A percentile compares a stretch with the other conserved stretches of the same genome.
Evolutionary conservation across 1,140 invertebrate species (phyloP).

Genomic region (Lucilia cuprina): DNA sequence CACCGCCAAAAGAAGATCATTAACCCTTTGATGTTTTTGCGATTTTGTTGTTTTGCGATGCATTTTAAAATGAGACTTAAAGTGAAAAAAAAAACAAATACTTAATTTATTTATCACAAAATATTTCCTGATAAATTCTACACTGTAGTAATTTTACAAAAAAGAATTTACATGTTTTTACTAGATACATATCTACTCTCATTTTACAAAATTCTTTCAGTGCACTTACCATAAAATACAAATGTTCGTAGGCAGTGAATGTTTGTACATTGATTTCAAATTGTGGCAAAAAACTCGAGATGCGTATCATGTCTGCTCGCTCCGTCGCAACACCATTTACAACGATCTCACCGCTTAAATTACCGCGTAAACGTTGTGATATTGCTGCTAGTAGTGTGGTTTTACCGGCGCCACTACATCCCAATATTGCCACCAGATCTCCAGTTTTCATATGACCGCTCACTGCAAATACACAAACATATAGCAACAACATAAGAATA

Average conservation of each 20-base stretch:
- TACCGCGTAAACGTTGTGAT: conserved; percentile 70
- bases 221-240: conserved; percentile 75
- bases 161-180: too few species aligned
- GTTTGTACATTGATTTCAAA: conserved; percentile 73
- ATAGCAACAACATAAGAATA: background rate
- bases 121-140: too few species aligned
- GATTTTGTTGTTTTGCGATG: conserved; percentile 63
- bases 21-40: conserved; percentile 62
- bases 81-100: background rate
- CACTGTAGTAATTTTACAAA: too few species aligned
- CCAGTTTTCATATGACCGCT: conserved; percentile 67
- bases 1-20: conserved; percentile 67
- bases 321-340: conserved; percentile 72
- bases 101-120: background rate
- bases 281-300: conserved; percentile 78
- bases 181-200: too few species aligned
- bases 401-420: conserved; percentile 74
- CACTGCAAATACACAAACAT: conserved; percentile 52
- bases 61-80: conserved; percentile 68
- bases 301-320: conserved; percentile 69
- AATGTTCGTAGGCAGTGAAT: conserved; percentile 75
- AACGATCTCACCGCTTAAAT: conserved; percentile 70
- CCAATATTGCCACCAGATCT: conserved; percentile 68
- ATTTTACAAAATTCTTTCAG: too few species aligned
- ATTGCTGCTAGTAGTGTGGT: conserved; percentile 75